Evolutionary conservation across 2,797 vertebrate species (phyloP), one percentile per base, ranked within the genome.

Genomic region (Gobionotothen gibberifrons): DNA sequence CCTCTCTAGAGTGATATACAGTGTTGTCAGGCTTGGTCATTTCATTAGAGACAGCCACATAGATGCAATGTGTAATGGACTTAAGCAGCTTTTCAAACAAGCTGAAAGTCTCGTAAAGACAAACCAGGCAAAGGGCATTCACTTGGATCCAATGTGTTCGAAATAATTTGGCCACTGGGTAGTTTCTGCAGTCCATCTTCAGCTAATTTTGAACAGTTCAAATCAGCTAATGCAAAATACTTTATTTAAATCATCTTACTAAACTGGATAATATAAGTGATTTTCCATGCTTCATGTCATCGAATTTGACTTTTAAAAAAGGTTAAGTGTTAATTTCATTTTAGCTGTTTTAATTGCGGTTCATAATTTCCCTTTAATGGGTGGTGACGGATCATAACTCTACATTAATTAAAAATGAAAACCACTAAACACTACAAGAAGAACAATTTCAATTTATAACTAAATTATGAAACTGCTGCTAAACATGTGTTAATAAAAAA

Each of bases 31-130:
- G 16, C 3, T 47, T 13, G 49, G 63, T 47, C 61, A 75, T 55
- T 75, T 72, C 12, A 63, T 73, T 5, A 46, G 1, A 40, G 43
- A 26, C 48, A 71, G 36, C 53, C 47, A 13, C 54, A 43, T 42
- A 74, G 46, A 68, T 40, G 67, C 39, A 16, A 57, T 51, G 10
- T 54, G 5, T 61, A 71, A 55, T 60, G 36, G 68, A 69, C 44
- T 21, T 21, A 52, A 71, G 17, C 42, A 69, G 49, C 21, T 54
- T 73, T 52, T 70, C 40, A 69, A 60, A 81, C 56, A 51, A 3
- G 4, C 17, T 55, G 29, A 80, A 78, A 69, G 55, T 47, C 47
- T 19, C 9, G 17, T 53, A 62, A 73, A 68, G 63, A 46, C 54
- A 51, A 3, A 26, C 26, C 13, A 42, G 32, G 16, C 43, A 55